phyloP scores from a whole-genome alignment of 2,888 invertebrate genomes.

The Hirtodrosophila cameraria region DNA sequence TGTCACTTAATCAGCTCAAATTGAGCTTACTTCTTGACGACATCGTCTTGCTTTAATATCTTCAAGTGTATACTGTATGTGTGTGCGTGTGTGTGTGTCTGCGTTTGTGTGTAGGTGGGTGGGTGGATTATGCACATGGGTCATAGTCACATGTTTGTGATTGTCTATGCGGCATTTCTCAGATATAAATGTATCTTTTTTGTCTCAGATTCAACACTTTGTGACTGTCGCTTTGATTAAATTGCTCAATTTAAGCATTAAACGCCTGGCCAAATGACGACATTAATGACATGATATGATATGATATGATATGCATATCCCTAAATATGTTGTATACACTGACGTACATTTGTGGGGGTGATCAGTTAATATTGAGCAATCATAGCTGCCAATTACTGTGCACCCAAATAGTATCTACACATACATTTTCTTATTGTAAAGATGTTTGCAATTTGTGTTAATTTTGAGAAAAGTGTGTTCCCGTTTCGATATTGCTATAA shows the following conservation, averaged over 20 bases:
- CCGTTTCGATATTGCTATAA: too few relatives aligned
- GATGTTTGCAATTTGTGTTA: too few relatives aligned
- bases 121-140: constrained; percentile 63
- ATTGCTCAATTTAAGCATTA: constrained; percentile 69
- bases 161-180: constrained; percentile 55
- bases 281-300: too few relatives aligned
- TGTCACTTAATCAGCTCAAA: constrained; percentile 64
- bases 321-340: constrained; percentile 41
- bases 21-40: constrained; percentile 53
- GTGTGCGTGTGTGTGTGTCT: constrained; percentile 20
- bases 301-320: constrained; percentile 37
- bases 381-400: background rate
- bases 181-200: constrained; percentile 37
- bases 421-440: too few relatives aligned
- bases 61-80: constrained; percentile 48
- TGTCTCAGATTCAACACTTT: background rate
- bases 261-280: constrained; percentile 34
- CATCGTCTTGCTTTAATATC: constrained; percentile 62
- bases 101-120: constrained; percentile 14
- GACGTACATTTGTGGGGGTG: constrained; percentile 4
- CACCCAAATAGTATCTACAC: background rate
- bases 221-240: constrained; percentile 57
- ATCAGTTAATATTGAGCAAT: background rate
- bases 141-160: constrained; percentile 58
- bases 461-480: background rate